phyloP scores from a whole-genome alignment of 2,888 invertebrate species.

The Cetonia aurata region DNA sequence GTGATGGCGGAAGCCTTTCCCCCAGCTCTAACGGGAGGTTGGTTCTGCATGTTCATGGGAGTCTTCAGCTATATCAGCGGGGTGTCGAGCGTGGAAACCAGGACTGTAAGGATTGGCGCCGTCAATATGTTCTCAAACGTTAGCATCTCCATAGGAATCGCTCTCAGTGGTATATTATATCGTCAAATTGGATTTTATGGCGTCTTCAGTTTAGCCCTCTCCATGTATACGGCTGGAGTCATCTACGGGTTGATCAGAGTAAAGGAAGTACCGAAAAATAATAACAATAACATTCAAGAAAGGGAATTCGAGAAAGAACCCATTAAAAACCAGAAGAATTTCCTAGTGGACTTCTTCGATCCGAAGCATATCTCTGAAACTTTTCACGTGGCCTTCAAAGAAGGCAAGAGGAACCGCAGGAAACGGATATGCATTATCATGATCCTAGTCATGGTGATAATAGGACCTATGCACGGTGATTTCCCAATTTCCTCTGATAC shows the following conservation, averaged over 20 bases:
- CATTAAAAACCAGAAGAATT: slow-evolving; percentile 67
- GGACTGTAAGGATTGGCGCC: slow-evolving; percentile 73
- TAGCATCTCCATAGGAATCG: slow-evolving; percentile 68
- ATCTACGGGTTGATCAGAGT: slow-evolving; percentile 54
- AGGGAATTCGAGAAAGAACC: slow-evolving; percentile 65
- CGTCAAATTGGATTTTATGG: slow-evolving; percentile 60
- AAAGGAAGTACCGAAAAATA: slow-evolving; percentile 50
- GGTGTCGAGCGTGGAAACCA: slow-evolving; percentile 69
- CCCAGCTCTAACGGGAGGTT: slow-evolving; percentile 70
- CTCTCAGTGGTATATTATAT: slow-evolving; percentile 69
- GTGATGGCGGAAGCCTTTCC: slow-evolving; percentile 70
- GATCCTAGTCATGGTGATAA: slow-evolving; percentile 82
- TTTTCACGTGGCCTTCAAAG: slow-evolving; percentile 80
- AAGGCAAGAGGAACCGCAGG: slow-evolving; percentile 77
- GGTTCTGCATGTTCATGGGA: slow-evolving; percentile 71
- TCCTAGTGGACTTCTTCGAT: slow-evolving; percentile 73
- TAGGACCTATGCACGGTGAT: slow-evolving; percentile 84
- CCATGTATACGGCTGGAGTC: slow-evolving; percentile 53
- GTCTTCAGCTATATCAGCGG: slow-evolving; percentile 74
- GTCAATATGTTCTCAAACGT: slow-evolving; percentile 70
- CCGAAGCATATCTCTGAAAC: slow-evolving; percentile 80
- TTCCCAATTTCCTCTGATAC: background rate
- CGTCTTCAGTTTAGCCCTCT: slow-evolving; percentile 53
- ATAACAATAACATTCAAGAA: background rate
- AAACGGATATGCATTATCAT: slow-evolving; percentile 80